phyloP scores from a whole-genome alignment of 2,113 vertebrate genomes.

The Tachysurus vachellii region DNA sequence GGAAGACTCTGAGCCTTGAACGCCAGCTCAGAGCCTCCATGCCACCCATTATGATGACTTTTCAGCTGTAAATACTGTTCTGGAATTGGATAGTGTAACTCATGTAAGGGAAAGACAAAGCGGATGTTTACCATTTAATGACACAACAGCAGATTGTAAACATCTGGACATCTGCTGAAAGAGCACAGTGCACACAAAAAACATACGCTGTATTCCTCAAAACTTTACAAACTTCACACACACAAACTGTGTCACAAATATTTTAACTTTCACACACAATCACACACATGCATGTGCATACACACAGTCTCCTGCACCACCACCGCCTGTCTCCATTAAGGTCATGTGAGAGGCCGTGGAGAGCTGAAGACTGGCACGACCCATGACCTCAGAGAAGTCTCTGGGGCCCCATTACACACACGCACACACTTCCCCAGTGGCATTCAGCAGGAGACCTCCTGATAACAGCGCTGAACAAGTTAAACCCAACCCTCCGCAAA shows the following conservation, averaged over 20 bases:
- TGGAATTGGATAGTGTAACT: background rate
- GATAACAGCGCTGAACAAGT: slow-evolving; percentile 44
- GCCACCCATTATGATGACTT: background rate
- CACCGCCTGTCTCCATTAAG: slow-evolving; percentile 30
- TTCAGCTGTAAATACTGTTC: background rate
- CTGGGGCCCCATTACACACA: slow-evolving; percentile 64
- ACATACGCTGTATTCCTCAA: slow-evolving; percentile 19
- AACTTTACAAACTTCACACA: background rate
- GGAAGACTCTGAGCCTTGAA: background rate
- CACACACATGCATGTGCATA: background rate
- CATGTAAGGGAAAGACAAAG: background rate
- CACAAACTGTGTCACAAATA: background rate
- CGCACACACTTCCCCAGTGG: slow-evolving; percentile 57
- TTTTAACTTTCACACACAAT: background rate
- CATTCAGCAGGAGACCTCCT: slow-evolving; percentile 54
- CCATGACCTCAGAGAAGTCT: slow-evolving; percentile 57
- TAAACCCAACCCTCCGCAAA: slow-evolving; percentile 51
- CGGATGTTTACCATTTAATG: background rate
- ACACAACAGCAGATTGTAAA: background rate
- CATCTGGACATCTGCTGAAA: slow-evolving; percentile 17
- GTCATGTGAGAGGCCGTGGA: slow-evolving; percentile 52
- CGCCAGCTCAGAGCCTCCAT: background rate
- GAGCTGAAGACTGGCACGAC: slow-evolving; percentile 52
- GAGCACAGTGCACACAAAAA: background rate
- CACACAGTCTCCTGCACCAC: slow-evolving; percentile 29